Evolutionary conservation across 1,140 invertebrate species (phyloP).

Genomic region (Drosophila takahashii): DNA sequence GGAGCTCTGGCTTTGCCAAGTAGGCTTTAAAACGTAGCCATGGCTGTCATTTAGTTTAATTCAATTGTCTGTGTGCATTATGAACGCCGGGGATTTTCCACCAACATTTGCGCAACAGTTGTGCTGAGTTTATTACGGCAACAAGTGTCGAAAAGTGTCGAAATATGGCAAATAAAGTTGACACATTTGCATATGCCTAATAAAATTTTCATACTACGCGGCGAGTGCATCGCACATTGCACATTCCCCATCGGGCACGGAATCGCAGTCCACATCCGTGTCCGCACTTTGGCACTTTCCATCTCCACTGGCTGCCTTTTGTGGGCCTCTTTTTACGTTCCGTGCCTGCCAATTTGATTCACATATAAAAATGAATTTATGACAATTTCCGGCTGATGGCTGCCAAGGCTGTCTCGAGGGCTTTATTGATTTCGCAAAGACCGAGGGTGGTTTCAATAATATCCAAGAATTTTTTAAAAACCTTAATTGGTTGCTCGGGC

Average conservation of each 20-base stretch:
- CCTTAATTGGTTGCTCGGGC: too few relatives aligned
- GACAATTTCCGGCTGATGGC: constrained; percentile 78
- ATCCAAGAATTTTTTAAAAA: not conserved
- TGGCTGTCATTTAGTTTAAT: constrained; percentile 67
- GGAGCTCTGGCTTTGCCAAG: not conserved
- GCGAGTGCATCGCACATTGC: constrained; percentile 32
- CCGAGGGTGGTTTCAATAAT: constrained; percentile 14
- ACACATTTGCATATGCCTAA: constrained; percentile 84
- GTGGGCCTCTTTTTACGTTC: constrained; percentile 57
- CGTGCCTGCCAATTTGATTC: constrained; percentile 75
- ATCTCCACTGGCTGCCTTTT: constrained; percentile 42
- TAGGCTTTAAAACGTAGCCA: constrained; percentile 50
- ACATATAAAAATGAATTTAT: constrained; percentile 79
- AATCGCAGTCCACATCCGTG: constrained; percentile 17
- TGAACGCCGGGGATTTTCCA: constrained; percentile 30
- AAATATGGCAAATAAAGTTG: constrained; percentile 79
- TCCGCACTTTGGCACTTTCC: constrained; percentile 56
- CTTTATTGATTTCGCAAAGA: constrained; percentile 44
- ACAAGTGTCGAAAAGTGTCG: constrained; percentile 73
- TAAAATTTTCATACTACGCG: constrained; percentile 65
- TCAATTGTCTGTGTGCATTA: constrained; percentile 50
- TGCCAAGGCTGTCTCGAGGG: constrained; percentile 55
- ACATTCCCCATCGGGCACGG: not conserved
- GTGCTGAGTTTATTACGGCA: constrained; percentile 74
- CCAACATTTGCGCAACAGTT: constrained; percentile 52